Evolutionary conservation across 30 jellyfish, hydroid and myxozoan genomes (phyloP), one percentile per base, ranked within the genome.

Genomic region (Aurelia coerulea): DNA sequence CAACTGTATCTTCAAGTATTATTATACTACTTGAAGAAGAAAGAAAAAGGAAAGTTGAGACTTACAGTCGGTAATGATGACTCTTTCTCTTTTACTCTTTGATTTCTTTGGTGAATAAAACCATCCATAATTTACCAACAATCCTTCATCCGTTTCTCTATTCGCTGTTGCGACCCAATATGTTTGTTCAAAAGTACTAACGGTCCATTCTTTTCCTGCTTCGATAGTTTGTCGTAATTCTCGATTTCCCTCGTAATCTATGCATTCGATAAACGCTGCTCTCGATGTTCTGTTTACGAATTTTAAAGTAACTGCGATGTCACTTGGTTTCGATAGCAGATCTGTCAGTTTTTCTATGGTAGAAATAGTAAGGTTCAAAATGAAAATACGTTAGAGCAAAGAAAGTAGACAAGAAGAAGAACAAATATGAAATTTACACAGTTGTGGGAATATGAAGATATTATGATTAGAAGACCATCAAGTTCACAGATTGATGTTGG

Each of bases 51-150:
- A 46, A 46, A 9, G 56, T 46, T 0, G 13, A 34, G 5, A 87
- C 98, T 92, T 86, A 92, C 98, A 92, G 65, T 92, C 98, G 16
- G 98, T 92, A 32, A 92, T 86, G 53, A 86, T 78, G 16, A 84
- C 88, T 71, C 98, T 80, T 70, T 92, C 98, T 77, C 92, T 66
- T 63, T 92, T 92, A 83, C 88, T 86, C 68, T 87, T 86, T 8
- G 98, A 84, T 80, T 87, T 86, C 68, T 86, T 79, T 3, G 98
- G 98, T 41, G 98, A 92, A 65, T 92, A 92, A 73, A 86, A 92
- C 98, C 98, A 92, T n/a, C 98, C 98, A 78, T 92, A 92, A 58
- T 92, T 92, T 19, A 92, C 88, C 41, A 92, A 83, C 6, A 92
- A 80, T 33, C 98, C 98, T 76, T 92, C 98, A 65, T 92, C 98